phyloP scores from a whole-genome alignment of 2,113 vertebrate genomes.

The Chlorodrepanis virens region DNA sequence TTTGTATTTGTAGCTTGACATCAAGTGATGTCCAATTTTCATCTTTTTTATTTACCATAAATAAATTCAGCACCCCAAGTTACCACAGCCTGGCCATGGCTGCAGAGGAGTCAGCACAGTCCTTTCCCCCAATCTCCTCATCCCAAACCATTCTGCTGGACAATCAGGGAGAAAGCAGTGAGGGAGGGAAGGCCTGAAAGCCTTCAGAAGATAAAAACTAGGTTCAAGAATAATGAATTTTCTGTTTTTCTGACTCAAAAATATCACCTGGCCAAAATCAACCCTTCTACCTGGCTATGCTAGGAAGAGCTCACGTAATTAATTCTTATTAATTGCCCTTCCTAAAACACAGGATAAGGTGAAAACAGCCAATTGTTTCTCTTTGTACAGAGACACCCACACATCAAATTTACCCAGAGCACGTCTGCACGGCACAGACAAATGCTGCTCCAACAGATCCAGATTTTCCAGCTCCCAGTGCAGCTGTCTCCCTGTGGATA shows the following conservation, averaged over 20 bases:
- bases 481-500: slow-evolving; percentile 24
- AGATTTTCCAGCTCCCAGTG: not conserved
- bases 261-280: not conserved
- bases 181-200: not conserved
- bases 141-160: not conserved
- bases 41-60: not conserved
- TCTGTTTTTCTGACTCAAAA: not conserved
- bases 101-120: not conserved
- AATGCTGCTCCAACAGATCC: not conserved
- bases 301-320: rapidly evolving
- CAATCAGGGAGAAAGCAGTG: rapidly evolving
- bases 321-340: not conserved
- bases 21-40: not conserved
- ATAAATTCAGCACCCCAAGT: not conserved
- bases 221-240: rapidly evolving
- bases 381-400: rapidly evolving
- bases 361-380: not conserved
- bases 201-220: not conserved
- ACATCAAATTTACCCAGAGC: rapidly evolving
- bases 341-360: rapidly evolving
- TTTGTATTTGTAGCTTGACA: rapidly evolving
- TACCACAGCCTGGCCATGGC: rapidly evolving
- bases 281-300: not conserved
- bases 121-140: not conserved
- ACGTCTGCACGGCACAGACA: not conserved